Evolutionary conservation across 1,140 invertebrate species (phyloP).

Genomic region (Nephila pilipes): DNA sequence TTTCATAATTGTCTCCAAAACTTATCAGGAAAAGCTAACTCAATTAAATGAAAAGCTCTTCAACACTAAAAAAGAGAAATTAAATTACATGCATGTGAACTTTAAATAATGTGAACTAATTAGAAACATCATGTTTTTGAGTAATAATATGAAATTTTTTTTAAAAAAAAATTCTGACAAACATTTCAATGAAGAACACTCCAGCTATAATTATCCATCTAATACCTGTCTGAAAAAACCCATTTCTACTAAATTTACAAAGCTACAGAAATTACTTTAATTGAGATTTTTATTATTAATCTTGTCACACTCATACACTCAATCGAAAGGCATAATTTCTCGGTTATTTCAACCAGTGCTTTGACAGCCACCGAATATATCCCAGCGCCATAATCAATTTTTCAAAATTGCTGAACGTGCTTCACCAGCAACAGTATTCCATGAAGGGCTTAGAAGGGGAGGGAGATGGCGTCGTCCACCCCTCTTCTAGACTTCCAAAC

Average conservation of each 20-base stretch:
- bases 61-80: too few relatives aligned
- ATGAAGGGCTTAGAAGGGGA: not conserved
- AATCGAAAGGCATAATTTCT: conserved; percentile 7
- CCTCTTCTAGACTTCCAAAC: not conserved
- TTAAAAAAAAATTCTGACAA: too few relatives aligned
- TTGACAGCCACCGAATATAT: not conserved
- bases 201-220: too few relatives aligned
- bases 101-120: too few relatives aligned
- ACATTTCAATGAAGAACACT: too few relatives aligned
- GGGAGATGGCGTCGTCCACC: not conserved
- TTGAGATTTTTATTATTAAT: conserved; percentile 24
- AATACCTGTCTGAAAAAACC: too few relatives aligned
- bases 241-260: not conserved
- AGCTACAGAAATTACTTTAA: not conserved
- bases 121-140: too few relatives aligned
- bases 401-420: conserved; percentile 48
- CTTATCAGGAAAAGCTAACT: too few relatives aligned
- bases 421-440: conserved; percentile 46
- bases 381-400: conserved; percentile 33
- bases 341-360: conserved; percentile 12
- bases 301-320: not conserved
- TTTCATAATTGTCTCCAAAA: too few relatives aligned
- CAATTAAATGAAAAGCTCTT: too few relatives aligned
- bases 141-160: too few relatives aligned
- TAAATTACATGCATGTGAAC: too few relatives aligned